Percentiles rank a stretch among this genome's conserved stretches.
These are phyloP conservation scores for Desmodus rotundus DNA, from an alignment of 2,113 vertebrate genomes.

Conservation along the genomic window DNA sequence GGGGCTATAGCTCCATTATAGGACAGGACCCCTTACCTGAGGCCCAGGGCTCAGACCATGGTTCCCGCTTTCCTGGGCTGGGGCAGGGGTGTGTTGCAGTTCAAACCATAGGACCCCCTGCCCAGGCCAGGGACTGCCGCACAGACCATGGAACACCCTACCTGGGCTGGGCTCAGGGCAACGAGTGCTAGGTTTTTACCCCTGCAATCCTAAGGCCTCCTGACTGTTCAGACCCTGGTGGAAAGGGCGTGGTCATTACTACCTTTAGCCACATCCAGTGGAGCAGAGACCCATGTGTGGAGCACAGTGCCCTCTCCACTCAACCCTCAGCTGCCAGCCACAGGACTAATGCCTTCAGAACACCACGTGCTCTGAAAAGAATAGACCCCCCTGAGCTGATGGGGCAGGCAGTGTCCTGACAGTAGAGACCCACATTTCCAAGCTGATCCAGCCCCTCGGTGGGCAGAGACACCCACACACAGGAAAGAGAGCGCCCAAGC, in stretches of 20 bases:
- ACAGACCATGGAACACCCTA: not conserved
- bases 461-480: not conserved
- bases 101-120: not conserved
- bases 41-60: not conserved
- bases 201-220: not conserved
- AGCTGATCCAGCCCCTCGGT: not conserved
- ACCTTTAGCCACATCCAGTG: not conserved
- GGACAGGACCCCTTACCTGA: too few relatives aligned
- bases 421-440: not conserved
- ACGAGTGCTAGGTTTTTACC: not conserved
- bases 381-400: not conserved
- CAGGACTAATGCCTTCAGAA: not conserved
- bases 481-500: not conserved
- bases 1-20: not conserved
- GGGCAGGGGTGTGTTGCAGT: not conserved
- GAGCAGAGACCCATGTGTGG: not conserved
- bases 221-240: not conserved
- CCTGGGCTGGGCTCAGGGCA: not conserved
- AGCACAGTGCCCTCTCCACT: not conserved
- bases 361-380: not conserved
- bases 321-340: not conserved
- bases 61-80: not conserved
- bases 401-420: not conserved
- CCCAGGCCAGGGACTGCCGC: not conserved
- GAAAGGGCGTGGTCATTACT: not conserved